Base-by-base conservation (phyloP, 2,797 vertebrate genomes). In the Chelmon rostratus region DNA sequence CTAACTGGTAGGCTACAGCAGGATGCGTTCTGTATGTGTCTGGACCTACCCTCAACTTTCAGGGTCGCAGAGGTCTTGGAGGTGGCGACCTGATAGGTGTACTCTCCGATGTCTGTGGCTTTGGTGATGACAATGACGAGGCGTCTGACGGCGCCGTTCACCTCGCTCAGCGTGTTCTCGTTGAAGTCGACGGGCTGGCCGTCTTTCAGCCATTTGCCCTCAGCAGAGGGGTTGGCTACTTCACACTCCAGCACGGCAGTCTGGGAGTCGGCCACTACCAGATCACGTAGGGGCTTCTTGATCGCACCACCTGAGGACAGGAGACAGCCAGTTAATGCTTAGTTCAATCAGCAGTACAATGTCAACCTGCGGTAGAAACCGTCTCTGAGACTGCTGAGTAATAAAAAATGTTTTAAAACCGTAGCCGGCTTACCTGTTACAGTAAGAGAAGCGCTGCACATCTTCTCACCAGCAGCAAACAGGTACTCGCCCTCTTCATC, bases 391-490 rank as follows among this genome's bases (percentile, higher is more conserved):
- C 3, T 16, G 1, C 37, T 52, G 15, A 64, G 21, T 8, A 33
- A 50, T 28, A 31, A 31, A 31, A 31, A 28, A 15, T 21, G 38
- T 15, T 33, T 3, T 44, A 16, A 25, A 66, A 33, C 28, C n/a
- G 9, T 2, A 19, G 23, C n/a, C 28, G 3, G 18, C 64, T 1
- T 90, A 99, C 98, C 98, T 95, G 97, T 95, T 71, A 99, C 98
- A 2, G 95, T 97, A 83, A 99, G 96, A 33, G 91, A 95, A 68
- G 97, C 98, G 67, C 93, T 96, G 85, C 97, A 97, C 81, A 93
- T 97, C 92, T 99, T 97, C 91, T 98, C 97, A 68, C 98, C 98
- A 69, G 98, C 98, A 73, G 96, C 96, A 77, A 99, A 99, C 71
- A 94, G 91, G 76, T 99, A 99, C 87, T 97, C 91, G 81, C 98